Evolutionary conservation across 2,113 vertebrate genomes (phyloP), one percentile per base, ranked within the genome.

Genomic region (Varanus komodoensis): DNA sequence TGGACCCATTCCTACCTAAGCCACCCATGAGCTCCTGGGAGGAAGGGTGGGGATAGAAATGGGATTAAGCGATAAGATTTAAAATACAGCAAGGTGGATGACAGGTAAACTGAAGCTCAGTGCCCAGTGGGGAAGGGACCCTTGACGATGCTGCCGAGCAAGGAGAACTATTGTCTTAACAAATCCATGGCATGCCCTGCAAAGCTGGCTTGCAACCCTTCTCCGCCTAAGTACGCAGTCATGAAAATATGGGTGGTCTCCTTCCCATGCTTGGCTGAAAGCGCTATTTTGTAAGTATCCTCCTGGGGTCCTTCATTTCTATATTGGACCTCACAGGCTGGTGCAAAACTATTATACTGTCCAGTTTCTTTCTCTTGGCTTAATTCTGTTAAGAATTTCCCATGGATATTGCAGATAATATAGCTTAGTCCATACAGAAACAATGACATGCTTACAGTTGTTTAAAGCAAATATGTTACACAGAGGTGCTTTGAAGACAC

Each of bases 261-360:
- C 3, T 67, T 61, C 68, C 2, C 0, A 67, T 9, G 11, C 25
- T 68, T 0, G 2, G 73, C 34, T 34, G 57, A 68, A 77, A 19
- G 6, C 0, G 17, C 1, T 27, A 80, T 17, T 0, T 14, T 5
- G 34, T 78, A 1, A 29, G 0, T 4, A 12, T 3, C 12, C 61
- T 82, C 32, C 0, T 0, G 2, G 74, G 34, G 57, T 0, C 54
- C 11, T 77, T 29, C 23, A 44, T 3, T 91, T 54, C 57, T 89
- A 14, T 14, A 75, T 14, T 77, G 1, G 48, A 17, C 64, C n/a
- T 0, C 0, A 2, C 50, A 1, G 0, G 2, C 67, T 1, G 38
- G 57, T 38, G 32, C 54, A 34, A 4, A 19, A 23, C 34, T 2
- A 27, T 27, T 50, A 3, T 8, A 38, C 0, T 0, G 5, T 11